phyloP scores from a whole-genome alignment of 2,888 invertebrate species.

The Dioctria linearis region DNA sequence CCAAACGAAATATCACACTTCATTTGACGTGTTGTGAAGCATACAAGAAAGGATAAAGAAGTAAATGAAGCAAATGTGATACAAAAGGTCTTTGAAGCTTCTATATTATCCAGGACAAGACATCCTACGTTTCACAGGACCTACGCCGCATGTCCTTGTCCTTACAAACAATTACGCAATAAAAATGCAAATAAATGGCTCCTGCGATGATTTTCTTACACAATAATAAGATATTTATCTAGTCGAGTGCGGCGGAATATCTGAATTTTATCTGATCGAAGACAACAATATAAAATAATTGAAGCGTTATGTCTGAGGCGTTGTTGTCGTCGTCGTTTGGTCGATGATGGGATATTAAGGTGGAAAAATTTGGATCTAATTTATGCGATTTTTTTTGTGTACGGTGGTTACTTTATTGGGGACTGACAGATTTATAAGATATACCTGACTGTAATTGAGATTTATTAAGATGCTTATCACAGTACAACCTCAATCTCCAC shows the following conservation, averaged over 20 bases:
- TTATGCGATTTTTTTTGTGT: too few relatives aligned
- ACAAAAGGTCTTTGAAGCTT: not conserved
- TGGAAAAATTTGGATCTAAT: too few relatives aligned
- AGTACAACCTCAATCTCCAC: too few relatives aligned
- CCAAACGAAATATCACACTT: constrained; percentile 27
- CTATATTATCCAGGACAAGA: too few relatives aligned
- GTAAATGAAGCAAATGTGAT: constrained; percentile 14
- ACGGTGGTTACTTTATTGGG: too few relatives aligned
- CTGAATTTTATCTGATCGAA: not conserved
- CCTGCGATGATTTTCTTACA: constrained; percentile 1
- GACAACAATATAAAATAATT: constrained; percentile 19
- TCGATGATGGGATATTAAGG: too few relatives aligned
- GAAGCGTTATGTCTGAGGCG: constrained; percentile 14
- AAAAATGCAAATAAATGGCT: constrained; percentile 42
- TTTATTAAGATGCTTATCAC: too few relatives aligned
- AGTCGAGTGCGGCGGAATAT: constrained; percentile 33
- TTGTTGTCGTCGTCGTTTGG: not conserved
- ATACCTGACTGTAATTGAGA: too few relatives aligned
- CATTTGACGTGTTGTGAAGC: constrained; percentile 40
- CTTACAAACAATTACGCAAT: constrained; percentile 19
- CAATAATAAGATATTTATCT: constrained; percentile 42
- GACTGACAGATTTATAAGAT: too few relatives aligned
- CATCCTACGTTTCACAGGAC: too few relatives aligned
- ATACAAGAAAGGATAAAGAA: constrained; percentile 32
- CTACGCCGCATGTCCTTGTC: not conserved